These are phyloP conservation scores for Mesorhabditis spiculigera DNA, from an alignment of 2,888 invertebrate species.

Conservation along the genomic window DNA sequence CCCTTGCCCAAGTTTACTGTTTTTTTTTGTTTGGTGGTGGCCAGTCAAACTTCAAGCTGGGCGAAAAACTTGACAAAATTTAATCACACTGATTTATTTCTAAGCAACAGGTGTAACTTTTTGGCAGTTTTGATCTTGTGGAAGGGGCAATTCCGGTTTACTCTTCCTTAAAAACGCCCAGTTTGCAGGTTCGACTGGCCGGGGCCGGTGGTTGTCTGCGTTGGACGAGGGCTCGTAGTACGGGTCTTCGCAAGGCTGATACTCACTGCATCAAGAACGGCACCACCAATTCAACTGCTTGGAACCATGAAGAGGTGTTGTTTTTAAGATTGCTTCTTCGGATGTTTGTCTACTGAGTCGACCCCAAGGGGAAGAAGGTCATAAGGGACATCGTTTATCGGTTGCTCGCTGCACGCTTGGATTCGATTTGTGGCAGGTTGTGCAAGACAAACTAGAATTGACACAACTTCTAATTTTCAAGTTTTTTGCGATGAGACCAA, in stretches of 20 bases:
- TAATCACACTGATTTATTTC: no score
- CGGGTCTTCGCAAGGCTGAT: constrained; percentile 19
- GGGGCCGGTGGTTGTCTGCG: constrained; percentile 1
- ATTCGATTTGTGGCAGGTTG: constrained; percentile 59
- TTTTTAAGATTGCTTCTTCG: constrained; percentile 15
- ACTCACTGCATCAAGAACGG: neutral
- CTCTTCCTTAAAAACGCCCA: constrained; percentile 3
- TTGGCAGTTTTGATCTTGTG: no score
- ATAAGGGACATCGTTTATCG: constrained; percentile 42
- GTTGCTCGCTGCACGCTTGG: constrained; percentile 53
- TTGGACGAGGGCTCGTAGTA: constrained; percentile 6
- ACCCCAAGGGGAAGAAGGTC: constrained; percentile 43
- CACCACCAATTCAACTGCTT: constrained; percentile 8
- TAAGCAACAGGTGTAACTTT: no score
- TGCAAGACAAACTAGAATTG: constrained; percentile 5
- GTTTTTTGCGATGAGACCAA: neutral
- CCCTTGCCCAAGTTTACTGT: neutral
- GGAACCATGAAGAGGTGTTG: constrained; percentile 19
- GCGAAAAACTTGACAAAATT: no score
- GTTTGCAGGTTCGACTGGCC: neutral
- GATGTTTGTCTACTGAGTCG: constrained; percentile 45
- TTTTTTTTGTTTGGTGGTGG: constrained; percentile 13
- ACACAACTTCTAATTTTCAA: neutral
- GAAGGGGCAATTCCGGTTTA: no score
- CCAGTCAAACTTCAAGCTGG: constrained; percentile 10